phyloP scores from a whole-genome alignment of 2,888 invertebrate species.

The Drosophila algonquin region DNA sequence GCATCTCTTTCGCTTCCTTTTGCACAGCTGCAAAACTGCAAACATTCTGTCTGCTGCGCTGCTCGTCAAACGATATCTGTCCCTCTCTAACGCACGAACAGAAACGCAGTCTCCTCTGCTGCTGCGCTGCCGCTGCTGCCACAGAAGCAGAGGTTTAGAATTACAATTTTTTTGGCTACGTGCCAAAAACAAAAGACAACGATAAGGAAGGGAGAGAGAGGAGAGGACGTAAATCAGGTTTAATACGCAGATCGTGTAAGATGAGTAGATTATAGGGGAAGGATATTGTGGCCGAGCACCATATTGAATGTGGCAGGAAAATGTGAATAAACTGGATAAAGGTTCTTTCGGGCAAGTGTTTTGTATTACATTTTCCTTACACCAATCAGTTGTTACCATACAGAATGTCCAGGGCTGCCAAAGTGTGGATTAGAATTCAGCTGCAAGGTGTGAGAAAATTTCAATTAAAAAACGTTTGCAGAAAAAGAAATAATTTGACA shows the following conservation, averaged over 20 bases:
- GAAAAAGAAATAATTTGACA: too few species aligned
- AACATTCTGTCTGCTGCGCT: slow-evolving; percentile 6
- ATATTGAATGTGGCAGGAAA: neutral
- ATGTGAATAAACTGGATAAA: too few species aligned
- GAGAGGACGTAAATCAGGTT: slow-evolving; percentile 1
- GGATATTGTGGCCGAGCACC: neutral
- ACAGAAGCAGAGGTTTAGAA: slow-evolving; percentile 62
- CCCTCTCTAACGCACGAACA: slow-evolving; percentile 13
- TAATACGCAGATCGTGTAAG: neutral
- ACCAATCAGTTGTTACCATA: neutral
- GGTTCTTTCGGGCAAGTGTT: neutral
- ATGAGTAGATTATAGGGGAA: neutral
- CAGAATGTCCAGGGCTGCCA: neutral
- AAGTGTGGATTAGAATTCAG: neutral
- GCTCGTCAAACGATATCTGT: neutral
- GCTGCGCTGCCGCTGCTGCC: slow-evolving; percentile 9
- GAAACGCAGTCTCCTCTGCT: slow-evolving; percentile 22
- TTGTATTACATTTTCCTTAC: too few species aligned
- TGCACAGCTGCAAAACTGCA: slow-evolving; percentile 19
- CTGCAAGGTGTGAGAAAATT: neutral
- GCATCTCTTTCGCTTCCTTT: slow-evolving; percentile 13
- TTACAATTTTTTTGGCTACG: slow-evolving; percentile 67
- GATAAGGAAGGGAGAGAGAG: slow-evolving; percentile 1
- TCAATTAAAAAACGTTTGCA: too few species aligned
- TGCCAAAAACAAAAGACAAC: slow-evolving; percentile 66